Base-by-base conservation (phyloP, 2,888 invertebrate species). In the Emmelina monodactyla region DNA sequence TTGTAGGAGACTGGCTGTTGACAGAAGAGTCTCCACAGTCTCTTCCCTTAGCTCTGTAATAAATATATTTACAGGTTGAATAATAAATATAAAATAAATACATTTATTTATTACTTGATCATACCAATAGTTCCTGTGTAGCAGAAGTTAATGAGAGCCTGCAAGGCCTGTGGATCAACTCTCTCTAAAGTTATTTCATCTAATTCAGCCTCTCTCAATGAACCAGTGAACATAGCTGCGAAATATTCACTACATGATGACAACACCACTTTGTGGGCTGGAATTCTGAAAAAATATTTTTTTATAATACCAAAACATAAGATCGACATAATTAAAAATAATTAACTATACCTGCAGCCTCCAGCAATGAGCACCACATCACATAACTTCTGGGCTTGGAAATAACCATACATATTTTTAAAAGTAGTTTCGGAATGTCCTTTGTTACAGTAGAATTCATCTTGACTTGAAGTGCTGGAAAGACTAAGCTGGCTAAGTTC, bases 221-320 rank as follows among this genome's bases (percentile, higher is more conserved):
- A 89, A 37, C 90, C 91, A 15, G 93, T 95, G 62, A 97, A 97
- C 96, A 97, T 97, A 29, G 94, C 94, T 30, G 92, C 89, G 79
- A 97, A 97, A 68, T 97, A 97, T 67, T 94, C 94, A 50, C 94
- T 94, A 38, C 92, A 92, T 29, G 95, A 93, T 50, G 93, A 91
- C 44, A 97, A 82, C 34, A 97, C 92, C 45, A 97, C 79, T 55
- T 94, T 89, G 73, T 94, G 93, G 16, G 92, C 92, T 43, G 88
- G 85, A 51, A 93, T 87, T 50, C 88, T 85, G 54, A 10, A 25
- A 25, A n/a, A n/a, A n/a, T n/a, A n/a, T n/a, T n/a, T n/a, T n/a
- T n/a, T n/a, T n/a, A n/a, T n/a, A n/a, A n/a, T n/a, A n/a, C n/a
- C n/a, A n/a, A n/a, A n/a, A n/a, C n/a, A n/a, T n/a, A n/a, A n/a